Base-by-base conservation (phyloP, 2,888 invertebrate species). In the Caenorhabditis japonica region DNA sequence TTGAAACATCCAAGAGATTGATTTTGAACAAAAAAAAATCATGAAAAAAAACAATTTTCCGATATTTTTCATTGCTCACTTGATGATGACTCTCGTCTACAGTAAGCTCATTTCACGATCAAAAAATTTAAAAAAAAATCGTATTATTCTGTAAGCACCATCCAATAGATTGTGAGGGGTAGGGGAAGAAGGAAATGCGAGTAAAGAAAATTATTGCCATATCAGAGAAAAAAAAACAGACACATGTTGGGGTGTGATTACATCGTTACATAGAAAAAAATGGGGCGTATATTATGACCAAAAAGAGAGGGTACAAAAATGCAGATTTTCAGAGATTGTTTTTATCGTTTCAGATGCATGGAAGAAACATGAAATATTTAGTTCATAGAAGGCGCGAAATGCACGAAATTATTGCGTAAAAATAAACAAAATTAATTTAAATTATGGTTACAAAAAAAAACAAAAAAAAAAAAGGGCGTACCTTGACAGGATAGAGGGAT, bases 161-260 rank as follows among this genome's bases (percentile, higher is more conserved):
- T 17, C 47, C 33, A 47, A 23, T 23, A 10, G 23, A 43, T 12
- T 23, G 27, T 46, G 46, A 34, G 33, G 4, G 25, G 19, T 15
- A 27, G 46, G 23, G 25, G 7, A 27, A 27, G 46, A 21, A 19
- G 30, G 30, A 43, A 19, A 43, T 5, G 3, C 10, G 10, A 19
- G 19, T 19, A 43, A 43, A 43, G 17, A 17, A 43, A 58, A 58
- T 58, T 58, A 58, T 58, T 58, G 58, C 58, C 47, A 56, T 53
- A 53, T 30, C 41, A 58, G 25, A 19, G 15, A 27, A 49, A 47
- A 56, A 47, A 39, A 47, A 53, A 64, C 53, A 64, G 23, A 21
- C 23, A 46, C 25, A 39, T 23, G 39, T 46, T 30, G 12, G 15
- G 21, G 25, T 21, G 17, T 25, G 15, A 10, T 27, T 47, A 34